These are phyloP conservation scores for Xylota segnis DNA, from an alignment of 2,888 invertebrate genomes.

Conservation along the genomic window DNA sequence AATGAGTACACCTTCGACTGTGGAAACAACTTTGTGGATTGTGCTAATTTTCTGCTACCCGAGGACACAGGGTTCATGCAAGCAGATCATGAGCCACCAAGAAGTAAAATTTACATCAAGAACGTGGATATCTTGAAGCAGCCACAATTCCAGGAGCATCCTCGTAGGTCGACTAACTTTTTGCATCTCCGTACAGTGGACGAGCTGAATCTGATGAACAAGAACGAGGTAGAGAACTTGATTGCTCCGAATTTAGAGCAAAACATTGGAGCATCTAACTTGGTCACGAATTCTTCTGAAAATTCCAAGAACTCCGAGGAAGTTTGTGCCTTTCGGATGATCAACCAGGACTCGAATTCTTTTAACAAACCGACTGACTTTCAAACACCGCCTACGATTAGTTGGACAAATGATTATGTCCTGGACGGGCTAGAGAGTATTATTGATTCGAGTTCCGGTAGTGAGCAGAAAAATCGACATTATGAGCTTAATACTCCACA, in stretches of 20 bases:
- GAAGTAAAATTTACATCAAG: constrained; percentile 83
- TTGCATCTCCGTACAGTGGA: constrained; percentile 84
- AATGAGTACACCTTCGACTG: constrained; percentile 64
- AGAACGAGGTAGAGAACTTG: constrained; percentile 83
- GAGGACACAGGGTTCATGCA: constrained; percentile 59
- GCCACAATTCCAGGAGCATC: constrained; percentile 79
- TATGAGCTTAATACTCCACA: constrained; percentile 80
- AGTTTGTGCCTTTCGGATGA: constrained; percentile 49
- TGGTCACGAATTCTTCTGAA: constrained; percentile 73
- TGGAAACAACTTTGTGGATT: constrained; percentile 63
- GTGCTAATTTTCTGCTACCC: constrained; percentile 61
- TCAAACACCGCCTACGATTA: constrained; percentile 56
- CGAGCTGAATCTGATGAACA: constrained; percentile 84
- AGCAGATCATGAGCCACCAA: constrained; percentile 66
- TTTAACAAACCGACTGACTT: constrained; percentile 66
- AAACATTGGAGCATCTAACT: constrained; percentile 61
- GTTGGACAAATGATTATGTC: constrained; percentile 75
- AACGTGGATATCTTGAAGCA: constrained; percentile 82
- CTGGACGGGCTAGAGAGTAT: constrained; percentile 73
- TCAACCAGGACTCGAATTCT: constrained; percentile 60
- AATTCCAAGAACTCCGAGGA: constrained; percentile 77
- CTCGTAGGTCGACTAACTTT: constrained; percentile 79
- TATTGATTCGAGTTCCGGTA: constrained; percentile 68
- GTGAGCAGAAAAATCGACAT: constrained; percentile 68
- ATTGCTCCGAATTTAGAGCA: constrained; percentile 82